phyloP scores from a whole-genome alignment of 2,888 invertebrate genomes.

The Lithodes maja region DNA sequence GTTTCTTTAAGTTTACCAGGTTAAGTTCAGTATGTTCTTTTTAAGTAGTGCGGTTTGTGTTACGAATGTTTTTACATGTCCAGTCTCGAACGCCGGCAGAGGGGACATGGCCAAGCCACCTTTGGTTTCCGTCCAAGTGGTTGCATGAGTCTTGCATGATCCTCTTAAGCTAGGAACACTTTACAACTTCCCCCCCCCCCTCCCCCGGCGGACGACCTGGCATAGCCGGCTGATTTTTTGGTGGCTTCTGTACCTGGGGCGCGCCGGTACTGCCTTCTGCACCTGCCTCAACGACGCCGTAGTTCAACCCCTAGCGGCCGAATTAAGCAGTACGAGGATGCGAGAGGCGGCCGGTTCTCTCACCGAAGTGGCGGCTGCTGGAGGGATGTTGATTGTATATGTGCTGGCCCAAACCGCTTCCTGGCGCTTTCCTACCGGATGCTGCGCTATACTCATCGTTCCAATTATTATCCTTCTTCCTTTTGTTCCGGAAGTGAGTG shows the following conservation, averaged over 20 bases:
- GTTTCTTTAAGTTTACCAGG: too few species aligned
- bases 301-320: neutral
- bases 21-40: too few species aligned
- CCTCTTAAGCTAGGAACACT: too few species aligned
- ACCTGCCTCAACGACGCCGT: neutral
- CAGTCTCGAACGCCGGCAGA: too few species aligned
- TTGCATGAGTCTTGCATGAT: too few species aligned
- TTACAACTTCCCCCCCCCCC: too few species aligned
- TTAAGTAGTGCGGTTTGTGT: too few species aligned
- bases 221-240: too few species aligned
- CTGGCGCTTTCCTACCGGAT: neutral
- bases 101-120: too few species aligned
- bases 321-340: neutral
- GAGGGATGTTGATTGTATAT: neutral
- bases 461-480: neutral
- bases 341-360: neutral
- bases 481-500: neutral
- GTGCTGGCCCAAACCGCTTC: neutral
- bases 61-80: too few species aligned
- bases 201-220: too few species aligned
- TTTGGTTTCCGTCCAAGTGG: too few species aligned
- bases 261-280: neutral
- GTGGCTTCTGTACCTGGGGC: neutral
- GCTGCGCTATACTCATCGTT: neutral
- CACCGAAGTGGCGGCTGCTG: neutral